Evolutionary conservation across 1,140 invertebrate genomes (phyloP).

Genomic region (Rhynchophorus ferrugineus): DNA sequence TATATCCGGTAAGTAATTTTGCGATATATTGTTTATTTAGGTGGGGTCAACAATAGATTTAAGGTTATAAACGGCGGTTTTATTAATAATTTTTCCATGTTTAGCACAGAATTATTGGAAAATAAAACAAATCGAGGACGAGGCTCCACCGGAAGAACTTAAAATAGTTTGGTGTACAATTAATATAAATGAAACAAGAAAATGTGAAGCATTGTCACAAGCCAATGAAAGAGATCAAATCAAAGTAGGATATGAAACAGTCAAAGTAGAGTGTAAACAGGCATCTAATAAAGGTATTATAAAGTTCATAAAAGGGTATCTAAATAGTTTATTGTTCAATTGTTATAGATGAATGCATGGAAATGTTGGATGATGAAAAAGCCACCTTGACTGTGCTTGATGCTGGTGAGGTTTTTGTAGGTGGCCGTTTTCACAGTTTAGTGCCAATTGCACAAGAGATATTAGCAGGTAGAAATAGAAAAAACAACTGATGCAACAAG

Average conservation of each 20-base stretch:
- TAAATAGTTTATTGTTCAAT: constrained; percentile 45
- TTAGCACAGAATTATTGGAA: constrained; percentile 33
- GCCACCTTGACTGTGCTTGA: constrained; percentile 84
- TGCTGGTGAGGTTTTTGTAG: constrained; percentile 88
- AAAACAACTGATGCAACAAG: no score
- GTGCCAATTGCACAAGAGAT: constrained; percentile 82
- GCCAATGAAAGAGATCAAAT: constrained; percentile 57
- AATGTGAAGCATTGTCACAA: constrained; percentile 64
- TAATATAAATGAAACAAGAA: constrained; percentile 60
- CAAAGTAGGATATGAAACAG: constrained; percentile 53
- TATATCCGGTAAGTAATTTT: background rate
- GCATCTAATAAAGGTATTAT: constrained; percentile 37
- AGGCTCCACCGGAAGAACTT: constrained; percentile 16
- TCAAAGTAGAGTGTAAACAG: constrained; percentile 57
- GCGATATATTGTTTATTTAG: background rate
- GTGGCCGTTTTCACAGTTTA: constrained; percentile 85
- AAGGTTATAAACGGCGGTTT: constrained; percentile 1
- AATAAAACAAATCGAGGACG: constrained; percentile 22
- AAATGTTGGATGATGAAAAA: constrained; percentile 61
- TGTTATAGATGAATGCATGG: constrained; percentile 73
- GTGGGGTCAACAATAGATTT: background rate
- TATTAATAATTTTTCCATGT: constrained; percentile 4
- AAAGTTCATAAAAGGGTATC: constrained; percentile 46
- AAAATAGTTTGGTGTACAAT: constrained; percentile 69
- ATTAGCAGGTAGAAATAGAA: constrained; percentile 44